phyloP scores from a whole-genome alignment of 2,113 vertebrate species.

The Carassius auratus region DNA sequence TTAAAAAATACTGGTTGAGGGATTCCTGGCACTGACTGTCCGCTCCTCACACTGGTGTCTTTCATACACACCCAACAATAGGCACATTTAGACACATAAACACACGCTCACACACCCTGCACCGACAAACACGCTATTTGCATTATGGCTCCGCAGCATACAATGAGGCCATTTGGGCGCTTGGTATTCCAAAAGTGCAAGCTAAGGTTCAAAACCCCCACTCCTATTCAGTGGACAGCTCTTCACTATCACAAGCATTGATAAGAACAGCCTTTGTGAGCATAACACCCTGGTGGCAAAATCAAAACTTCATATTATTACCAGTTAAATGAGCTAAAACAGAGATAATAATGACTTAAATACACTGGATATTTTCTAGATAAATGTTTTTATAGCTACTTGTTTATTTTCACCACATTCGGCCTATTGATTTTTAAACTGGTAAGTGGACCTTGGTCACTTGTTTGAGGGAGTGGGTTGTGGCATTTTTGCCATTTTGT shows the following conservation, averaged over 20 bases:
- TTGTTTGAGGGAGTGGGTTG: constrained; percentile 12
- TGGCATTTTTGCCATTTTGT: constrained; percentile 31
- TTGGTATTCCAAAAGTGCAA: constrained; percentile 60
- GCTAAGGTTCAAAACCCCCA: constrained; percentile 44
- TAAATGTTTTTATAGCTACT: background rate
- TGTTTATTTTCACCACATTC: background rate
- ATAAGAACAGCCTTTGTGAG: constrained; percentile 52
- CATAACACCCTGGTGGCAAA: background rate
- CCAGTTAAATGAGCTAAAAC: background rate
- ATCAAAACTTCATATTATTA: background rate
- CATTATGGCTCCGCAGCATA: constrained; percentile 51
- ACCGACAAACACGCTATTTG: constrained; percentile 26
- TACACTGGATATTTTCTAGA: background rate
- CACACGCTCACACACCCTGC: constrained; percentile 34
- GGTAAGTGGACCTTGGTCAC: background rate
- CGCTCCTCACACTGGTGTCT: constrained; percentile 61
- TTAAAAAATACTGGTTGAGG: constrained; percentile 25
- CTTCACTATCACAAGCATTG: constrained; percentile 27
- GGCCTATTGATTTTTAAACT: background rate
- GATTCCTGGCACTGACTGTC: constrained; percentile 63
- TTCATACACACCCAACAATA: constrained; percentile 57
- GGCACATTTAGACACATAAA: constrained; percentile 60
- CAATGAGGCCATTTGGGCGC: constrained; percentile 61
- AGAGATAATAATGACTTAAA: background rate
- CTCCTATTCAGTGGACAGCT: constrained; percentile 43